Conservation (phyloP, 2,888 invertebrate genomes). For the Operophtera brumata region DNA sequence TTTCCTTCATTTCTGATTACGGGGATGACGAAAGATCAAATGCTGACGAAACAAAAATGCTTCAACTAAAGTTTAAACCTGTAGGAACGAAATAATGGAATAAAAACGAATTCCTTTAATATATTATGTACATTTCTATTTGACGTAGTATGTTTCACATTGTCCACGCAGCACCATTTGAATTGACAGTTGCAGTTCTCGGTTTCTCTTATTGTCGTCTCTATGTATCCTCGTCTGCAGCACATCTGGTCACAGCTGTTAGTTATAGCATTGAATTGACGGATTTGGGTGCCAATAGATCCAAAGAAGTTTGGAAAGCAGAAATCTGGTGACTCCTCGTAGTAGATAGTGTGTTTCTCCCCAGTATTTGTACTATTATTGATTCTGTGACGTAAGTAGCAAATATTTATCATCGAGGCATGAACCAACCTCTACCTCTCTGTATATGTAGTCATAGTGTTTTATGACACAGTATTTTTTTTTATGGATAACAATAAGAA, state of each 20-base stretch:
- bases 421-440: too few relatives aligned
- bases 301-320: conserved; percentile 90
- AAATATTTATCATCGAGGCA: too few relatives aligned
- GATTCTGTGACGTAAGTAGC: too few relatives aligned
- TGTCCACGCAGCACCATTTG: conserved; percentile 95
- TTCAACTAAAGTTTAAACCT: background rate
- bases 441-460: too few relatives aligned
- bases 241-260: conserved; percentile 95
- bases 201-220: conserved; percentile 84
- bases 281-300: conserved; percentile 90
- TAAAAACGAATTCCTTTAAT: conserved; percentile 25
- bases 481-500: conserved; percentile 11
- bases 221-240: conserved; percentile 90
- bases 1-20: too few relatives aligned
- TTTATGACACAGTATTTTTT: too few relatives aligned
- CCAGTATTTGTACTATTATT: too few relatives aligned
- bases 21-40: too few relatives aligned
- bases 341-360: conserved; percentile 91
- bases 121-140: conserved; percentile 76
- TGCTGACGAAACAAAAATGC: too few relatives aligned
- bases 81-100: background rate
- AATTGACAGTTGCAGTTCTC: conserved; percentile 94
- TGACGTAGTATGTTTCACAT: conserved; percentile 89
- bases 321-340: conserved; percentile 95
- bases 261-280: conserved; percentile 91